Evolutionary conservation across 2,113 vertebrate genomes (phyloP).

Genomic region (Tamias sibiricus): DNA sequence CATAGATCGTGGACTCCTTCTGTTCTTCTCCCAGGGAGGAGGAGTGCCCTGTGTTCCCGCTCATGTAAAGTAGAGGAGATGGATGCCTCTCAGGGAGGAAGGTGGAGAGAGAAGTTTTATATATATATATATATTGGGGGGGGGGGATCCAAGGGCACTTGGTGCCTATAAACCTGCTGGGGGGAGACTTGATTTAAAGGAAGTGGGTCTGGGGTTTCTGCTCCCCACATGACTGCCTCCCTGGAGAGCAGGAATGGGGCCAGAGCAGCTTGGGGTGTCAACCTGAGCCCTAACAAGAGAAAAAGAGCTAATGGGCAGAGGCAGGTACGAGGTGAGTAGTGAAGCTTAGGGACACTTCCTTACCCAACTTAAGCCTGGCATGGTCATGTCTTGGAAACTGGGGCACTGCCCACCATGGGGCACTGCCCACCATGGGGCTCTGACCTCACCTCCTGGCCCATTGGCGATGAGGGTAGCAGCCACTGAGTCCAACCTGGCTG

Average conservation of each 20-base stretch:
- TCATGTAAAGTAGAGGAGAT: background rate
- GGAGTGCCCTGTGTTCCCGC: no score
- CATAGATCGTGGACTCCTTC: background rate
- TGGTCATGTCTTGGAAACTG: background rate
- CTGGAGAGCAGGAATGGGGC: background rate
- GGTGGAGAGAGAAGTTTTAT: no score
- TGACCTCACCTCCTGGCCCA: constrained; percentile 79
- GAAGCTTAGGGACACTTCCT: background rate
- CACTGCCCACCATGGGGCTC: background rate
- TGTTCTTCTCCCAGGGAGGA: background rate
- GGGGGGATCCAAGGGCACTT: background rate
- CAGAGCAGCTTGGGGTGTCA: background rate
- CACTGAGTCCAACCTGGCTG: constrained; percentile 66
- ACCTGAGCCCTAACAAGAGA: background rate
- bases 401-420: background rate
- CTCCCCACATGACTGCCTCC: background rate
- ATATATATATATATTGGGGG: no score
- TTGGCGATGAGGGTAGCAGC: constrained; percentile 84
- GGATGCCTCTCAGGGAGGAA: background rate
- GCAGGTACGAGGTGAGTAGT: background rate
- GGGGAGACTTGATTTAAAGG: background rate
- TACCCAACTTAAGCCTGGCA: background rate
- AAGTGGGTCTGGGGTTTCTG: background rate
- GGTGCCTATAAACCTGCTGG: background rate
- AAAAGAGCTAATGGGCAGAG: background rate